Evolutionary conservation across 2,113 vertebrate species (phyloP).

Genomic region (Prunella fulvescens): DNA sequence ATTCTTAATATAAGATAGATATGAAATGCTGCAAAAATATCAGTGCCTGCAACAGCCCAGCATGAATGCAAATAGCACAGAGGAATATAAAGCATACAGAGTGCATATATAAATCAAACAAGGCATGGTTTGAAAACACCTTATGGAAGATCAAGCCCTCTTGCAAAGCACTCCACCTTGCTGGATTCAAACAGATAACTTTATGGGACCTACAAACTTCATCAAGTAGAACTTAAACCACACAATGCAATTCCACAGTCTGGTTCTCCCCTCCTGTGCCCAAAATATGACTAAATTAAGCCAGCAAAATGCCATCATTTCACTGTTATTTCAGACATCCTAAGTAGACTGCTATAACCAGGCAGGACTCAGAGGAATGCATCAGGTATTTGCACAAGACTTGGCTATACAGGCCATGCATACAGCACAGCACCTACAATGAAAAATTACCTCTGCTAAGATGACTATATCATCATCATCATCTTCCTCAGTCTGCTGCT

Average conservation of each 20-base stretch:
- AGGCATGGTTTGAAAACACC: not conserved
- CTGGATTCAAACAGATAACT: not conserved
- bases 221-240: not conserved
- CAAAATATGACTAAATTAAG: not conserved
- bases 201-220: not conserved
- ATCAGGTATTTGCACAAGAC: not conserved
- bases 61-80: not conserved
- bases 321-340: not conserved
- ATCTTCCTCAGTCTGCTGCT: constrained; percentile 74
- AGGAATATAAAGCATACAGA: not conserved
- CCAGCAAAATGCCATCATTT: not conserved
- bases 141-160: not conserved
- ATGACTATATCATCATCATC: constrained; percentile 82
- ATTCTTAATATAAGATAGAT: not conserved
- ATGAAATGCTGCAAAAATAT: not conserved
- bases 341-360: not conserved
- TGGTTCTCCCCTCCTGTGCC: not conserved
- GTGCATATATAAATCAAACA: not conserved
- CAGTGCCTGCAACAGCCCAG: not conserved
- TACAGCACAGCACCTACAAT: not conserved
- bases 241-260: not conserved
- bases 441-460: constrained; percentile 79
- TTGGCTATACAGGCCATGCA: not conserved
- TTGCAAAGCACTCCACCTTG: not conserved
- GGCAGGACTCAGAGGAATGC: not conserved